Evolutionary conservation across 2,113 vertebrate species (phyloP).

Genomic region (Empidonax alnorum): DNA sequence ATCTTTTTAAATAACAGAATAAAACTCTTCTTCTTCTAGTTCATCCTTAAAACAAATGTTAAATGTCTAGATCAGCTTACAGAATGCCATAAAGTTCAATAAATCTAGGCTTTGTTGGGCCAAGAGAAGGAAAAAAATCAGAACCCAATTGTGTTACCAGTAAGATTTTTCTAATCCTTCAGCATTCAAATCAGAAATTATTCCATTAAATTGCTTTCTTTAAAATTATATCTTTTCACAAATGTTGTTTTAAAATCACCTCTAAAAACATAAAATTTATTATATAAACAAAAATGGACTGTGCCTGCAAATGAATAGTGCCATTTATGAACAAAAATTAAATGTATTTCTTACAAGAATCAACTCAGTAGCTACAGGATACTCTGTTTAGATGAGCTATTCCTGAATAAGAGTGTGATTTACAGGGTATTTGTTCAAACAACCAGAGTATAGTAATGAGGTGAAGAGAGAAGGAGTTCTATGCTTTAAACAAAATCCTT

Average conservation of each 20-base stretch:
- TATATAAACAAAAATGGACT: background rate
- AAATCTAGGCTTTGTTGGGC: background rate
- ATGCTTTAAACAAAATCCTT: background rate
- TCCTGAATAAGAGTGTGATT: background rate
- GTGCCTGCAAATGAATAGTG: background rate
- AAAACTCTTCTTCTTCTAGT: background rate
- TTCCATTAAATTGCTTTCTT: background rate
- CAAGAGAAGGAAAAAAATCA: background rate
- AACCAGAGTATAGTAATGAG: background rate
- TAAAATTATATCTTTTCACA: background rate
- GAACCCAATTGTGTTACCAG: background rate
- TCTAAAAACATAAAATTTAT: background rate
- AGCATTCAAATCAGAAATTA: background rate
- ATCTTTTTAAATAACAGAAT: background rate
- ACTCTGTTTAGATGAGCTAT: background rate
- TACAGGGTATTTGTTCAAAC: background rate
- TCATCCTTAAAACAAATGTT: background rate
- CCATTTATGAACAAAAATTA: background rate
- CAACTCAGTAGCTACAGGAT: background rate
- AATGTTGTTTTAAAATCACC: background rate
- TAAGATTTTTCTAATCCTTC: background rate
- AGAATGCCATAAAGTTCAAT: background rate
- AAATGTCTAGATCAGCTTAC: background rate
- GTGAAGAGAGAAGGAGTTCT: background rate
- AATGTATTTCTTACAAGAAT: background rate